phyloP scores from a whole-genome alignment of 2,888 invertebrate species.

The Eupithecia subfuscata region DNA sequence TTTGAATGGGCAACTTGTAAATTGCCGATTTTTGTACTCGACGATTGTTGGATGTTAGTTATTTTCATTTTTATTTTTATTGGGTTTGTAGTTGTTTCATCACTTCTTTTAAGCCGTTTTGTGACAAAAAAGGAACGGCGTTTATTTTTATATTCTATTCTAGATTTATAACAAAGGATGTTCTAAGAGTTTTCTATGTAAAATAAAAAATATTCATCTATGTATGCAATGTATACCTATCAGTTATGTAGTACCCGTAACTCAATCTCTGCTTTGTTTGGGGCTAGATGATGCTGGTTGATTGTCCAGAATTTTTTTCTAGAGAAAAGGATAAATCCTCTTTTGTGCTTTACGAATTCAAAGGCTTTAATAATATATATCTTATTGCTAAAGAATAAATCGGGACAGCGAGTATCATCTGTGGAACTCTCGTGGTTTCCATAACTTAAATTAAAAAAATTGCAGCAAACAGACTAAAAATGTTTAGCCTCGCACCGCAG shows the following conservation, averaged over 20 bases:
- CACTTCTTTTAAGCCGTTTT: background rate
- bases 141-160: background rate
- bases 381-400: too few species aligned
- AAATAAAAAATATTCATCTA: too few species aligned
- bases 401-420: too few species aligned
- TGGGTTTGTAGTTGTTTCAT: background rate
- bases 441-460: too few species aligned
- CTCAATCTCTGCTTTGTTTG: background rate
- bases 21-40: conserved; percentile 25
- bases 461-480: too few species aligned
- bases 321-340: too few species aligned
- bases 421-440: too few species aligned
- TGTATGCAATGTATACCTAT: too few species aligned
- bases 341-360: too few species aligned
- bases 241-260: background rate
- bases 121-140: background rate
- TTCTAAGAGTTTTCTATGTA: too few species aligned
- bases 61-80: background rate
- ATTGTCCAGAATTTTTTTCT: background rate
- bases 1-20: conserved; percentile 37
- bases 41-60: conserved; percentile 19
- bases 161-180: background rate
- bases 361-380: too few species aligned
- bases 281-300: background rate
- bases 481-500: too few species aligned